phyloP scores from a whole-genome alignment of 2,888 invertebrate genomes.

The Hymenopus coronatus region DNA sequence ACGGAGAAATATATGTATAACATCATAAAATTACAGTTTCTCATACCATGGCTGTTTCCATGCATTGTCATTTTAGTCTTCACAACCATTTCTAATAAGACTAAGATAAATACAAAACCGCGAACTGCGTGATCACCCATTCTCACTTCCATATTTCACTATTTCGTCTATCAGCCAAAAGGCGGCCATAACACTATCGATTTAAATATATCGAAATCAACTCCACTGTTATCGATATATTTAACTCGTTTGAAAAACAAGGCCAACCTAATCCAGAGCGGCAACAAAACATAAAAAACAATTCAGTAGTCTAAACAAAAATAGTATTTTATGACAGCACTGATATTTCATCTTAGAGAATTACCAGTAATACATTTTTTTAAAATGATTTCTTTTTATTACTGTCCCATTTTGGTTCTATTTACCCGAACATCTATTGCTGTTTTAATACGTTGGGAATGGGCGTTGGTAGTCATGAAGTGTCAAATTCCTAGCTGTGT shows the following conservation, averaged over 20 bases:
- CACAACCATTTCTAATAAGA: constrained; percentile 63
- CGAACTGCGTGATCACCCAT: constrained; percentile 39
- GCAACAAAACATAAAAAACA: not conserved
- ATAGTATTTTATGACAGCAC: no score
- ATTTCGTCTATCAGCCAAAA: constrained; percentile 21
- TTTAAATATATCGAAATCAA: not conserved
- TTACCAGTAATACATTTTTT: not conserved
- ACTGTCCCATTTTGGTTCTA: not conserved
- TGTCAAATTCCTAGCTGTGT: not conserved
- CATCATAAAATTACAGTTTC: constrained; percentile 36
- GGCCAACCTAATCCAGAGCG: not conserved
- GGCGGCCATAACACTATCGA: constrained; percentile 34
- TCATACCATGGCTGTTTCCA: constrained; percentile 72
- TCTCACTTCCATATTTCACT: constrained; percentile 33
- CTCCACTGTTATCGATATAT: not conserved
- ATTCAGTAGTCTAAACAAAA: no score
- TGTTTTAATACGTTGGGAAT: not conserved
- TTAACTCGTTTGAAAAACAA: not conserved
- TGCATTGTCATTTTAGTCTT: constrained; percentile 68
- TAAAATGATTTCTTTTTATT: not conserved
- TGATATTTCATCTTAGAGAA: not conserved
- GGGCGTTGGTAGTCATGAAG: not conserved
- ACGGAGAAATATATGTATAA: not conserved
- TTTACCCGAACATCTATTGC: not conserved
- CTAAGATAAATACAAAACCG: constrained; percentile 66